Base-by-base conservation (phyloP, 2,888 invertebrate genomes). In the Orthosia gothica region DNA sequence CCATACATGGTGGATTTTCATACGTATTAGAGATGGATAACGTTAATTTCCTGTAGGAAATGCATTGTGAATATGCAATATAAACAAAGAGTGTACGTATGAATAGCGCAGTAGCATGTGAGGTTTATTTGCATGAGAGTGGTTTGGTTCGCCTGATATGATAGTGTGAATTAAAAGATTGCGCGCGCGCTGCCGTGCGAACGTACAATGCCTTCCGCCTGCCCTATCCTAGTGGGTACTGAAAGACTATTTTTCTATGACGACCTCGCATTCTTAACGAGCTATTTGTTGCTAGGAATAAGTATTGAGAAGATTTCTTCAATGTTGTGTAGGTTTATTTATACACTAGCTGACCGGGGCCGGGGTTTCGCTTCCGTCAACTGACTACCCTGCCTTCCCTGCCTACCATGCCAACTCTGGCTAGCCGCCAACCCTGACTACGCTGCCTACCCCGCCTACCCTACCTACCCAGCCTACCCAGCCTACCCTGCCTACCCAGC, bases 141-240 rank as follows among this genome's bases (percentile, higher is more conserved):
- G 89, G 88, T 87, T 68, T 87, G 86, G 91, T 90, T 90, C 86
- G 90, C 84, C 87, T 90, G 88, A 89, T 90, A 88, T 90, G 88
- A 89, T 90, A 88, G 90, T 87, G 89, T 91, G 88, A 92, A 93
- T 94, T 92, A 93, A 91, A 92, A 91, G 91, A 94, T 93, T 93
- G 93, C 90, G 85, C 84, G 77, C 82, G 84, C 85, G 81, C 82
- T 76, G 82, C 85, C 87, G 85, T 81, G 88, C 84, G 86, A 88
- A 87, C 86, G 80, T 87, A 79, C 79, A 80, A 86, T 87, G 82
- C 84, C 88, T 91, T 92, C 90, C 91, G 91, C 84, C 86, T 89
- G 84, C 80, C 86, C 81, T 79, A 77, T 77, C 79, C 82, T 73
- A 71, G 74, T 61, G 79, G 83, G 70, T 71, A 81, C 73, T 63